These are phyloP conservation scores for Delphinapterus leucas DNA, from an alignment of 2,113 vertebrate genomes.

Conservation along the genomic window DNA sequence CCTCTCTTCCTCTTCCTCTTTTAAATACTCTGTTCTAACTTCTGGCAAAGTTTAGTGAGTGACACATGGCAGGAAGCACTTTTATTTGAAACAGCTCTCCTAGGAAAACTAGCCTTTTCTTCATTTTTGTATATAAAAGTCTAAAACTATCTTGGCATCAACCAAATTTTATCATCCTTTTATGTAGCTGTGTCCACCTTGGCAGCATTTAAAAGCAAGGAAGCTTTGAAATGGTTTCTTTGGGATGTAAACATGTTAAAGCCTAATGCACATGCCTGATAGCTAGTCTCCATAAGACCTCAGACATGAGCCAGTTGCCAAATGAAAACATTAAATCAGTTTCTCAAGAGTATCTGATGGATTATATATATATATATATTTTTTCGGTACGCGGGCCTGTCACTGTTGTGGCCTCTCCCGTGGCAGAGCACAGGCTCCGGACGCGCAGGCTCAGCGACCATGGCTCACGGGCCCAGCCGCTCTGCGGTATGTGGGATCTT, in stretches of 20 bases:
- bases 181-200: not conserved
- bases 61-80: conserved; percentile 48
- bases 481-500: too few species aligned
- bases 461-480: too few species aligned
- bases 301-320: not conserved
- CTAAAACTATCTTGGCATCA: not conserved
- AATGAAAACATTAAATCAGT: not conserved
- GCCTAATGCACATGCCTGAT: not conserved
- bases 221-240: conserved; percentile 42
- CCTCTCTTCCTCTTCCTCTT: not conserved
- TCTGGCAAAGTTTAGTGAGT: conserved; percentile 22
- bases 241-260: not conserved
- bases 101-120: not conserved
- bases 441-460: too few species aligned
- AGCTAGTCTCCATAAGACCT: not conserved
- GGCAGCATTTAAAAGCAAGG: conserved; percentile 46
- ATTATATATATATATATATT: not conserved
- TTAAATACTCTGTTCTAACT: not conserved
- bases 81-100: conserved; percentile 47
- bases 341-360: not conserved
- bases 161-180: conserved; percentile 27
- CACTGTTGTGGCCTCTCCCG: too few species aligned
- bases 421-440: too few species aligned
- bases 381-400: too few species aligned
- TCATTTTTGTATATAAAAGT: not conserved